Conservation (phyloP, 2,113 vertebrate species). For the Circaetus cinerascens region DNA sequence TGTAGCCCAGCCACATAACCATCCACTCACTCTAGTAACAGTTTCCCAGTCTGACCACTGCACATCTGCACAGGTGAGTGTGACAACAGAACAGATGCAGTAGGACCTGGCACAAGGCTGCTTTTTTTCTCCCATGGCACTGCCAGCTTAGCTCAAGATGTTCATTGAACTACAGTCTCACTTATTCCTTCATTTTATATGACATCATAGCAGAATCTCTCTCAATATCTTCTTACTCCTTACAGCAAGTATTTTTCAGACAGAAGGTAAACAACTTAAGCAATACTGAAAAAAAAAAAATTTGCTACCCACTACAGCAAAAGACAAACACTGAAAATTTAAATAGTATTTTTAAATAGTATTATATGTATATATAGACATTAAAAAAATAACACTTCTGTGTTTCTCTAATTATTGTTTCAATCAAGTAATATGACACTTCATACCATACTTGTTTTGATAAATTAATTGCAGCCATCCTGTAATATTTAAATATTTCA, state of each 20-base stretch:
- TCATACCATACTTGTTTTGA: too few relatives aligned
- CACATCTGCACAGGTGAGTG: neutral
- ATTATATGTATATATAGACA: neutral
- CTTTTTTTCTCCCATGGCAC: neutral
- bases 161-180: neutral
- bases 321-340: neutral
- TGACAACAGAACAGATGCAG: neutral
- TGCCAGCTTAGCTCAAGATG: neutral
- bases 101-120: neutral
- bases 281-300: neutral
- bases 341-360: neutral
- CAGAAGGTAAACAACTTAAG: neutral
- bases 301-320: neutral
- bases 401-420: neutral
- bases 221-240: neutral
- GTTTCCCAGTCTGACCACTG: neutral
- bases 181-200: neutral
- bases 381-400: neutral
- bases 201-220: neutral
- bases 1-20: neutral
- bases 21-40: neutral
- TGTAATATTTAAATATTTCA: too few relatives aligned
- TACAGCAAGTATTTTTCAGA: neutral
- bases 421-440: neutral
- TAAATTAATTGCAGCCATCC: too few relatives aligned